Evolutionary conservation across 2,113 vertebrate species (phyloP).

Genomic region (Pongo abelii): DNA sequence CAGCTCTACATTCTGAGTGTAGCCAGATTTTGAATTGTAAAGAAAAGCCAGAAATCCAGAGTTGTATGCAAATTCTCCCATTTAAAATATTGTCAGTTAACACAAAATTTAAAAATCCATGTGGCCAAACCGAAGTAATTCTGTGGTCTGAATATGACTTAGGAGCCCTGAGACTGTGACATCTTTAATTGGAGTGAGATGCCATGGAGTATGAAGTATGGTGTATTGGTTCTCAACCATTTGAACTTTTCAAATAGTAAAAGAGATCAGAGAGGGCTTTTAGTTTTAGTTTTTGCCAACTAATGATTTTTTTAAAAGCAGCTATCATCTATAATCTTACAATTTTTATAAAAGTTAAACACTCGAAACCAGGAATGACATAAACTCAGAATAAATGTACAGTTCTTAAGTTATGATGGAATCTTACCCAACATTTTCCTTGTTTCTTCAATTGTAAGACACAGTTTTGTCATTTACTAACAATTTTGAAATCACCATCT

Average conservation of each 20-base stretch:
- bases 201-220: background rate
- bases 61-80: background rate
- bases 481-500: background rate
- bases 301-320: background rate
- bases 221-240: background rate
- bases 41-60: background rate
- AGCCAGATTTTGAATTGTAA: background rate
- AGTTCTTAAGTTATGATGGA: background rate
- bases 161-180: background rate
- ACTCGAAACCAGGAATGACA: background rate
- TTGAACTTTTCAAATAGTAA: background rate
- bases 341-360: background rate
- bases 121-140: background rate
- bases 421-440: background rate
- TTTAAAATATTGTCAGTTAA: background rate
- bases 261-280: background rate
- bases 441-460: background rate
- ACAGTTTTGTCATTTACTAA: background rate
- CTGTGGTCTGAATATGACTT: background rate
- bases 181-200: background rate
- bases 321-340: background rate
- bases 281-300: background rate
- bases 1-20: background rate
- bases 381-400: background rate
- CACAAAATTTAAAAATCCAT: background rate